Evolutionary conservation across 1,140 invertebrate genomes (phyloP), one percentile per base, ranked within the genome.

Genomic region (Carposina sasakii): DNA sequence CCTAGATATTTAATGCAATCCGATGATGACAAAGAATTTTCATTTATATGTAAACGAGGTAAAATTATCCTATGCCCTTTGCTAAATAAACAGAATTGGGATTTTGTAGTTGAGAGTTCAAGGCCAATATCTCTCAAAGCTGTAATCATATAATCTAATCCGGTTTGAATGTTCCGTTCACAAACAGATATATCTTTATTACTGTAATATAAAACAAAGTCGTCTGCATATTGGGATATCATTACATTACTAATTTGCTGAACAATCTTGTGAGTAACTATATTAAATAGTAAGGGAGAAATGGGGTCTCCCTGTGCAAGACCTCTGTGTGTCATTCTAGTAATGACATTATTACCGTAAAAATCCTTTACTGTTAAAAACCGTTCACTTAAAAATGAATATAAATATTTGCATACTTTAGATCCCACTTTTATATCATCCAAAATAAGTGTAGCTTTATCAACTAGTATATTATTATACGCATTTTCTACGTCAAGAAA

Each of bases 261-360:
- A 43, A 41, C 42, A 8, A 62, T 53, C 19, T 48, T 37, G 10
- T 30, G 16, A 8, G 56, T 63, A 8, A 41, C 49, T 24, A 66
- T 45, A 47, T 66, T 66, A 40, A 66, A 66, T 12, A 66, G 37
- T 10, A 66, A 47, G 9, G 59, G 63, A 17, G 56, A 57, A 2
- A 62, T 13, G n/a, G 59, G 63, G 21, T 65, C 63, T 10, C 61
- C 61, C 30, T 67, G 60, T 9, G 60, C 57, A 9, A 67, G 17
- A 33, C 64, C 64, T 48, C 23, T 57, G 43, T 23, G 34, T 2
- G 43, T 41, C 1, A 12, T 4, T 31, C 49, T 17, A 1, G 15
- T 30, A 1, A 21, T 3, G 3, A 19, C 4, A 19, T 39, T 31
- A 12, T 45, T 50, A 52, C 39, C 48, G 42, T 45, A 50, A 42